Evolutionary conservation across 92 coral and sea anemone species (phyloP).

Genomic region (Heteractis magnifica): DNA sequence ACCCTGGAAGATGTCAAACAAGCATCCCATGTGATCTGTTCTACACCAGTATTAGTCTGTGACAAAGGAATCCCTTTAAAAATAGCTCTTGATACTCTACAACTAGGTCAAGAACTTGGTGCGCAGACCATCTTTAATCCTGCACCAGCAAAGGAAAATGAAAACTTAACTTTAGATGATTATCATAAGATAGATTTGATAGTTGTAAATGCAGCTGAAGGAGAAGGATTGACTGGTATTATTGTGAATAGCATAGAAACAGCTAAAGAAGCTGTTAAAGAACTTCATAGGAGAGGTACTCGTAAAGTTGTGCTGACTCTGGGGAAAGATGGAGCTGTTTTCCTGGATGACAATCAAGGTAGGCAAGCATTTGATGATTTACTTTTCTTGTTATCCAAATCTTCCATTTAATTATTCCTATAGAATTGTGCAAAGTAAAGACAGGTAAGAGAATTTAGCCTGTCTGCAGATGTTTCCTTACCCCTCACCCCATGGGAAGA

Average conservation of each 20-base stretch:
- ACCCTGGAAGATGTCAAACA: constrained; percentile 49
- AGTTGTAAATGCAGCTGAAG: constrained; percentile 79
- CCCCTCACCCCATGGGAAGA: no score
- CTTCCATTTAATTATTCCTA: not conserved
- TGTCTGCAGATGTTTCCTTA: no score
- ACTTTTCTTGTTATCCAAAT: not conserved
- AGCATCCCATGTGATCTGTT: constrained; percentile 45
- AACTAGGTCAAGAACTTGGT: constrained; percentile 70
- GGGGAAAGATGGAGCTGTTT: constrained; percentile 79
- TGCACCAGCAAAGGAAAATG: constrained; percentile 68
- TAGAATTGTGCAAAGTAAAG: no score
- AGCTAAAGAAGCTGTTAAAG: constrained; percentile 53
- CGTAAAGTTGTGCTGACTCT: constrained; percentile 69
- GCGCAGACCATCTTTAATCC: constrained; percentile 78
- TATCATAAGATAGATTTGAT: constrained; percentile 58
- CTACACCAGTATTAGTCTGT: constrained; percentile 72
- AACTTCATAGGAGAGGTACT: constrained; percentile 70
- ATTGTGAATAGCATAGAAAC: constrained; percentile 49
- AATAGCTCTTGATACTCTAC: constrained; percentile 56
- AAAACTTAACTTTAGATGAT: constrained; percentile 45
- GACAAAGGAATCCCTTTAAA: constrained; percentile 82
- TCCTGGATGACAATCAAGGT: constrained; percentile 52
- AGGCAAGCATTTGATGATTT: not conserved
- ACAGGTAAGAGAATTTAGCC: no score
- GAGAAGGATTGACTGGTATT: constrained; percentile 66